Evolutionary conservation across 2,888 invertebrate species (phyloP), one percentile per base, ranked within the genome.

Genomic region (Cybosia mesomella): DNA sequence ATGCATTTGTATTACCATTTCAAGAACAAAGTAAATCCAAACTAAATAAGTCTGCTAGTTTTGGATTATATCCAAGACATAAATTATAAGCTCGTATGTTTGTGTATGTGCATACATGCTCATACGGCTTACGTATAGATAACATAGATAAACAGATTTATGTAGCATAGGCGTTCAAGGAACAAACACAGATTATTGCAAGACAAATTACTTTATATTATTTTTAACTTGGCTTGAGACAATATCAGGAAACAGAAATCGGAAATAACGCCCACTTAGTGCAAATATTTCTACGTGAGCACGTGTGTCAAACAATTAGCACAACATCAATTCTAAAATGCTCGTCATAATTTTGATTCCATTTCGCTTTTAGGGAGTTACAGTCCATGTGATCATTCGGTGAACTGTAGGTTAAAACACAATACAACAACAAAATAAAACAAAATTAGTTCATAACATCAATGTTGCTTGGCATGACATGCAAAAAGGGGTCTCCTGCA

Each of bases 381-480:
- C 83, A 85, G 83, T 85, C 87, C 89, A 87, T 72, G 79, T 79
- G 75, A 73, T 84, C 91, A 90, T 90, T 89, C 88, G 82, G 84
- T 84, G 87, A 88, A 88, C 86, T 79, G 64, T 3, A 76, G 75
- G 89, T 91, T 91, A 90, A 87, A 85, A 80, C 81, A 88, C 86
- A 88, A 84, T 74, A 79, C 76, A 82, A 85, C 84, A 86, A 89
- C 86, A 88, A 84, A 83, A 81, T 70, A 74, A 76, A 84, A 81
- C 79, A 81, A 80, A 75, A 85, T 86, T 83, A 87, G 86, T 85
- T 75, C 77, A 81, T 79, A 77, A 84, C 77, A 67, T 83, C 71
- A 77, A 80, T 84, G 76, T 83, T 54, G 62, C 62, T 63, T 90
- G 92, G 92, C 93, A 92, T 92, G 92, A 91, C 93, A 93, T 92